A percentile compares a stretch with the other conserved stretches of the same genome.
These are phyloP conservation scores for Syrrhaptes paradoxus DNA, from an alignment of 2,113 vertebrate species.

Conservation along the genomic window DNA sequence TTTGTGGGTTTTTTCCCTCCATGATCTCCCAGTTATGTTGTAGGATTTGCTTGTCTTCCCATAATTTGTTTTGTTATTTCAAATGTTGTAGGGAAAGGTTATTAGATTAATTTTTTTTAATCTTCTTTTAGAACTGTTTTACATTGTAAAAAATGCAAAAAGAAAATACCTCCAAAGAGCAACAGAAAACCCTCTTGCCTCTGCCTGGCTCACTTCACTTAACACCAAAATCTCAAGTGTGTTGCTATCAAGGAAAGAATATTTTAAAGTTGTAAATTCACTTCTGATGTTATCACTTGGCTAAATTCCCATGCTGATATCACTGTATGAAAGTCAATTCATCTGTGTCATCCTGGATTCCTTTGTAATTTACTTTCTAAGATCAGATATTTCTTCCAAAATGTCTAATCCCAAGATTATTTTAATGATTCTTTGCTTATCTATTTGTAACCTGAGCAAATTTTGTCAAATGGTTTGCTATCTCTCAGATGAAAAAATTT, in stretches of 20 bases:
- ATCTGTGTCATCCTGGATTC: conserved; percentile 46
- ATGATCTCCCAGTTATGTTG: background rate
- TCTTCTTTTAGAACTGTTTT: background rate
- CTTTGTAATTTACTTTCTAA: conserved; percentile 59
- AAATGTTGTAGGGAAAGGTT: background rate
- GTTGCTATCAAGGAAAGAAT: conserved; percentile 1
- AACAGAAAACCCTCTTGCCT: background rate
- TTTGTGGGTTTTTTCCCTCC: background rate
- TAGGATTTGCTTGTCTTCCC: background rate
- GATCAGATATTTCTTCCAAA: conserved; percentile 51
- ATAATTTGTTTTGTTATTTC: background rate
- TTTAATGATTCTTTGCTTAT: conserved; percentile 60
- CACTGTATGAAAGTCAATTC: conserved; percentile 58
- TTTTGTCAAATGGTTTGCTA: background rate
- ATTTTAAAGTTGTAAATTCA: conserved; percentile 49
- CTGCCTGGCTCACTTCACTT: background rate
- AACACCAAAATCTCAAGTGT: conserved; percentile 13
- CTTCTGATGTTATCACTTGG: conserved; percentile 39
- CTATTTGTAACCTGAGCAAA: background rate
- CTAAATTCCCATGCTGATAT: conserved; percentile 47
- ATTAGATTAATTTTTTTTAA: background rate
- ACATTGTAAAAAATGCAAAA: background rate
- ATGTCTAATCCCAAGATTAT: conserved; percentile 21
- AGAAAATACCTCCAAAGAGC: background rate
- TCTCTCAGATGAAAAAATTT: background rate